These are phyloP conservation scores for Mesoclemmys tuberculata DNA, from an alignment of 2,113 vertebrate genomes.

Conservation along the genomic window DNA sequence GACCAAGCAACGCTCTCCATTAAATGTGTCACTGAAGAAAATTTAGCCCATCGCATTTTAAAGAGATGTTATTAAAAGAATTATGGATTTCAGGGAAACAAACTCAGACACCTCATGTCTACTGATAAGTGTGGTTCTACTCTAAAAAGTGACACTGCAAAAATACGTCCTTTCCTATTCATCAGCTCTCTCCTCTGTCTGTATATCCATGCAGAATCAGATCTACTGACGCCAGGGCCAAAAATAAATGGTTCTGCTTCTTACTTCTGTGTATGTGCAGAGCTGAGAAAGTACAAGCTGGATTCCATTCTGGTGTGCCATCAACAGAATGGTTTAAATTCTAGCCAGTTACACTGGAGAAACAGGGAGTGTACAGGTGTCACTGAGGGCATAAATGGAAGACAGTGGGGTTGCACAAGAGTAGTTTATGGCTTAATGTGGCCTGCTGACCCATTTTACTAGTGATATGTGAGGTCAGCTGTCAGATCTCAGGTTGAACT, in stretches of 20 bases:
- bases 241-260: neutral
- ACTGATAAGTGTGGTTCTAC: neutral
- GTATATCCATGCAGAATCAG: neutral
- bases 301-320: neutral
- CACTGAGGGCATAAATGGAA: neutral
- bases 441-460: neutral
- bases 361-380: neutral
- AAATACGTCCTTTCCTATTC: neutral
- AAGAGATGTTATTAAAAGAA: neutral
- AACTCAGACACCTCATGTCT: too few relatives aligned
- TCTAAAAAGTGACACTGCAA: neutral
- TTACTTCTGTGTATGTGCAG: neutral
- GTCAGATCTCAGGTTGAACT: neutral
- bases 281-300: neutral
- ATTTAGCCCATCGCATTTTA: neutral
- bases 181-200: neutral
- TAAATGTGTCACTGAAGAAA: neutral
- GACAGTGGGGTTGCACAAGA: neutral
- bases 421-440: neutral
- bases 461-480: slow-evolving; percentile 11
- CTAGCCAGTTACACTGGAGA: neutral
- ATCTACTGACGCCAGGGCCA: neutral
- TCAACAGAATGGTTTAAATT: neutral
- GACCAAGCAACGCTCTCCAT: neutral
- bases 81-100: neutral